These are phyloP conservation scores for Coptodon bakossiorum DNA, from an alignment of 2,113 vertebrate species.

Conservation along the genomic window DNA sequence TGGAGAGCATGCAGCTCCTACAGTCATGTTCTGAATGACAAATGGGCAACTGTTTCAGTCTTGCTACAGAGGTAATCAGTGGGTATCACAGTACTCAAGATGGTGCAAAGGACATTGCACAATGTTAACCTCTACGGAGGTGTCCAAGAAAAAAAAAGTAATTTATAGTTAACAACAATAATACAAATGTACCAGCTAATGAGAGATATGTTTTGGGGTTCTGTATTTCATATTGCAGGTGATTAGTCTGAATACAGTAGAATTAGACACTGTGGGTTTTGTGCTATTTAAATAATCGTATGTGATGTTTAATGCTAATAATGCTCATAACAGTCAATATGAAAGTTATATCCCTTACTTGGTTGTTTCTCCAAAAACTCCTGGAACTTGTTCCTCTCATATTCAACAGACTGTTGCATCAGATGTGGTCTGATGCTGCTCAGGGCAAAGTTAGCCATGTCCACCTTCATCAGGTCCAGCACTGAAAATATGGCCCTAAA, in stretches of 20 bases:
- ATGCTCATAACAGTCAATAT: neutral
- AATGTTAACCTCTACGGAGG: neutral
- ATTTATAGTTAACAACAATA: neutral
- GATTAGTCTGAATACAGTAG: neutral
- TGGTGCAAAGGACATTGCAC: neutral
- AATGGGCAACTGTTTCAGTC: neutral
- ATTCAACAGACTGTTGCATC: conserved; percentile 94
- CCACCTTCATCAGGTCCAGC: conserved; percentile 94
- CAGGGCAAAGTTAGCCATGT: conserved; percentile 95
- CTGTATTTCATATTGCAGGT: neutral
- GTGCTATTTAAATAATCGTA: neutral
- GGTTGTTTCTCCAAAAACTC: conserved; percentile 90
- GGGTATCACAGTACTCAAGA: neutral
- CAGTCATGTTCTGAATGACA: neutral
- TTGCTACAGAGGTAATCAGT: neutral
- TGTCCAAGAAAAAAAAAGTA: neutral
- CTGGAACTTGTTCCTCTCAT: conserved; percentile 96
- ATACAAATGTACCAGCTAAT: neutral
- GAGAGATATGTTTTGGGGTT: neutral
- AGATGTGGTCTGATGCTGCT: conserved; percentile 89
- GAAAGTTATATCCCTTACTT: conserved; percentile 70
- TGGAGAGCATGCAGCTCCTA: neutral
- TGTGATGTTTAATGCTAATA: neutral
- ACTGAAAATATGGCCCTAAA: conserved; percentile 87
- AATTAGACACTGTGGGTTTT: neutral